Base-by-base conservation (phyloP, 2,888 invertebrate genomes). In the Ophraella communa region DNA sequence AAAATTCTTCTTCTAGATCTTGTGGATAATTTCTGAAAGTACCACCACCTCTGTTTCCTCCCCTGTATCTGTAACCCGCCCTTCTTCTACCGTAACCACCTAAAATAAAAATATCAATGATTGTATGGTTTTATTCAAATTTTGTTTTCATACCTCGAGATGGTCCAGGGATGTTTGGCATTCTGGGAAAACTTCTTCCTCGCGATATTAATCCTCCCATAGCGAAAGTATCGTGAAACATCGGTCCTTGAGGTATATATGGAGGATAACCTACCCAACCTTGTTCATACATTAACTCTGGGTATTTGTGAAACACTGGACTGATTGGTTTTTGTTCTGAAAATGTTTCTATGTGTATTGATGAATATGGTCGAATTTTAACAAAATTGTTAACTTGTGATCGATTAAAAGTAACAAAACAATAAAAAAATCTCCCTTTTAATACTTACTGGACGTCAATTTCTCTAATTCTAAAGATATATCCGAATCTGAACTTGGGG, bases 1-100 rank as follows among this genome's bases (percentile, higher is more conserved):
- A 82, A 72, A 85, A 85, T 68, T 84, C 82, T 39, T 84, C 83
- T 67, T 84, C 76, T 11, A 78, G 35, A 57, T 79, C 78, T 11
- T 75, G 76, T 2, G 74, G 68, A 58, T 78, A 76, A 5, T 59
- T 62, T 23, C 59, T 52, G 21, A 18, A 51, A 49, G 70, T 72
- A 24, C 67, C 70, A 3, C 74, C 69, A 14, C 77, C 62, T 23
- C 65, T 47, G 58, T 73, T 72, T 11, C 73, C 80, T 60, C 82
- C 81, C 17, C 83, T 73, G 69, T 81, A 70, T n/a, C 74, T 67
- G 24, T 64, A 65, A 4, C 74, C 74, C 53, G 76, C 64, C 39
- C 74, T 61, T 49, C 74, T 53, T 49, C 73, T 44, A 44, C 42
- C 59, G 54, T 24, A 62, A 20, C 66, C 63, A 11, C 67, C 68